Conservation (phyloP, 2,113 vertebrate genomes). For the Falco punctatus region DNA sequence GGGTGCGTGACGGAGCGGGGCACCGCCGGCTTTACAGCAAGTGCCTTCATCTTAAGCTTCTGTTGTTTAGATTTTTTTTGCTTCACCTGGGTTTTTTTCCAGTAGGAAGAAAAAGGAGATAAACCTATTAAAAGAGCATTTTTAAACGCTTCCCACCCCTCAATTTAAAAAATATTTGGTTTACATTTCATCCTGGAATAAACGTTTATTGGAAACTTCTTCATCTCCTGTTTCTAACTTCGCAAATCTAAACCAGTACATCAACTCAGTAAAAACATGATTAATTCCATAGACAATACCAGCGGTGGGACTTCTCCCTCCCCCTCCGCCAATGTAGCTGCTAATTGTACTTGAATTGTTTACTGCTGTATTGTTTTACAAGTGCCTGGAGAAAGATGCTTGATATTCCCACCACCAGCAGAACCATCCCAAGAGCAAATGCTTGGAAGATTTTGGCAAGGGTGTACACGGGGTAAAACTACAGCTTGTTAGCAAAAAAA, state of each 20-base stretch:
- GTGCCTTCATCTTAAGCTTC: not conserved
- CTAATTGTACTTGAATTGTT: slow-evolving; percentile 79
- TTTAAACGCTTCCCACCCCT: not conserved
- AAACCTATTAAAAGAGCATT: not conserved
- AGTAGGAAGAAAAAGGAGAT: not conserved
- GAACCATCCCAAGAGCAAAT: slow-evolving; percentile 68
- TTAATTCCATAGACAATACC: slow-evolving; percentile 75
- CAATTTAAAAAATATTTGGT: not conserved
- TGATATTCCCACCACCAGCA: slow-evolving; percentile 53
- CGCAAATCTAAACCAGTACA: slow-evolving; percentile 55
- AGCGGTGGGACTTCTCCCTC: slow-evolving; percentile 68
- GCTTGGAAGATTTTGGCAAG: slow-evolving; percentile 69
- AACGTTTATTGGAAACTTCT: slow-evolving; percentile 34
- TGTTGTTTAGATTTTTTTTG: not conserved
- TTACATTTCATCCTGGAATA: not conserved
- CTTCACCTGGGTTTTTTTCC: not conserved
- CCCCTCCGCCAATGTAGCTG: slow-evolving; percentile 60
- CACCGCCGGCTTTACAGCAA: not conserved
- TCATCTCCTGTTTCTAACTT: slow-evolving; percentile 52
- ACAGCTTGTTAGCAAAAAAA: slow-evolving; percentile 64
- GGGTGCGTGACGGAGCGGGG: too few relatives aligned
- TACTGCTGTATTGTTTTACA: slow-evolving; percentile 76
- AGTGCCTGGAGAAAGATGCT: slow-evolving; percentile 70
- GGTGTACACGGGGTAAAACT: slow-evolving; percentile 58
- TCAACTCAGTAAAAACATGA: slow-evolving; percentile 65